Evolutionary conservation across 92 coral and sea anemone species (phyloP), one percentile per base, ranked within the genome.

Genomic region (Scolanthus callimorphus): DNA sequence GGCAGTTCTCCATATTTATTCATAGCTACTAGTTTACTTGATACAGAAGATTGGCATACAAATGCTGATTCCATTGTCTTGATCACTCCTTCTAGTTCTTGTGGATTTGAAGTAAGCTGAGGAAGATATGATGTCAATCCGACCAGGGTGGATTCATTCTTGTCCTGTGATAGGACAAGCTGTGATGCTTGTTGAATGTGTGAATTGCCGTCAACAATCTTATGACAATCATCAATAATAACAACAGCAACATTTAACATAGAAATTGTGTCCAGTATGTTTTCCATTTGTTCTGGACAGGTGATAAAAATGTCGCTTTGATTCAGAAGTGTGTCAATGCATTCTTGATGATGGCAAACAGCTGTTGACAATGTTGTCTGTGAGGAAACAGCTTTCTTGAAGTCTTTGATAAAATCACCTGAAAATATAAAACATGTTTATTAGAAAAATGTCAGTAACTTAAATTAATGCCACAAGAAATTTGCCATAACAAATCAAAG

Each of bases 11-110:
- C 87, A 67, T 41, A 94, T 15, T 61, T 63, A 63, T 88, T 89
- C 80, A 94, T 47, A 26, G 96, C 97, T 21, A 94, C 61, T 10
- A 84, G 56, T 46, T 89, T 96, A 61, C 69, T 70, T 24, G 99
- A 94, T 25, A 89, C 52, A 29, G 69, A 46, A 41, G 70, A 73
- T 49, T 47, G 51, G 25, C 85, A 77, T 2, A 64, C 66, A 67
- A 84, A 84, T 11, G 29, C 45, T 1, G 63, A 8, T 57, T 81
- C 86, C 23, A 78, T 21, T 46, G 54, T 20, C 3, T 17, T 39
- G 11, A 94, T 74, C 11, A 69, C 58, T 25, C 19, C 59, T 45
- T 70, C 47, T 55, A 89, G 12, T 13, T 77, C 80, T 29, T 17
- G 8, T 17, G 57, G 46, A 50, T 71, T 59, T 26, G 73, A 19